phyloP scores from a whole-genome alignment of 2,888 invertebrate genomes.

The Leptopilina myrica region DNA sequence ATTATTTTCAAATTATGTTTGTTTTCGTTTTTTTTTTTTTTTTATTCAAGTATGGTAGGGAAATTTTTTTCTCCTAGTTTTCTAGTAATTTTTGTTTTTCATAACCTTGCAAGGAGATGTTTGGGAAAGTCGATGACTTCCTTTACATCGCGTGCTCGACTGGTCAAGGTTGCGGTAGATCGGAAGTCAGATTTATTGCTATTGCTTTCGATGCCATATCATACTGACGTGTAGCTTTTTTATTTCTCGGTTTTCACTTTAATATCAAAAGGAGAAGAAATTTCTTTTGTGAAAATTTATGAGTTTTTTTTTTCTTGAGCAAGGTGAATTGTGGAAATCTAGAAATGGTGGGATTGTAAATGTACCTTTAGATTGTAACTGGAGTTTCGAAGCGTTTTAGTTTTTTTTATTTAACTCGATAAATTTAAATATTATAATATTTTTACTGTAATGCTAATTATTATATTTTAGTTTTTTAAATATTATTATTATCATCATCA shows the following conservation, averaged over 20 bases:
- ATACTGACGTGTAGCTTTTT: neutral
- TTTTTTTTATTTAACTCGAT: no score
- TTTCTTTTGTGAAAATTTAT: conserved; percentile 5
- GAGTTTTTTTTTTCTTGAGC: neutral
- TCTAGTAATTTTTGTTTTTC: neutral
- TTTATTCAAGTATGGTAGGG: neutral
- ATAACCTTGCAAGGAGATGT: neutral
- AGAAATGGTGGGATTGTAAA: no score
- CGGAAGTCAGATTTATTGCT: conserved; percentile 26
- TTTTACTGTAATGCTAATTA: no score
- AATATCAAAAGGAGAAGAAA: neutral
- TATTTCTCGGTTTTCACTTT: neutral
- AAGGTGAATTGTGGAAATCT: no score
- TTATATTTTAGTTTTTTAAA: no score
- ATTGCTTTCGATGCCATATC: conserved; percentile 10
- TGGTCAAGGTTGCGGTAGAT: conserved; percentile 40
- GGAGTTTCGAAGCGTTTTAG: no score
- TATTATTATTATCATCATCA: no score
- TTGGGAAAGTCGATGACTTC: conserved; percentile 26
- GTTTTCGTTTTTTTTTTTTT: neutral
- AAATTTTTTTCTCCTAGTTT: neutral
- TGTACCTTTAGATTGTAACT: no score
- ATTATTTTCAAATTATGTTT: neutral
- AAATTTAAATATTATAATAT: no score
- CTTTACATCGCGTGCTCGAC: conserved; percentile 9